Conservation (phyloP, 2,888 invertebrate genomes). For the Bhutanitis thaidina region DNA sequence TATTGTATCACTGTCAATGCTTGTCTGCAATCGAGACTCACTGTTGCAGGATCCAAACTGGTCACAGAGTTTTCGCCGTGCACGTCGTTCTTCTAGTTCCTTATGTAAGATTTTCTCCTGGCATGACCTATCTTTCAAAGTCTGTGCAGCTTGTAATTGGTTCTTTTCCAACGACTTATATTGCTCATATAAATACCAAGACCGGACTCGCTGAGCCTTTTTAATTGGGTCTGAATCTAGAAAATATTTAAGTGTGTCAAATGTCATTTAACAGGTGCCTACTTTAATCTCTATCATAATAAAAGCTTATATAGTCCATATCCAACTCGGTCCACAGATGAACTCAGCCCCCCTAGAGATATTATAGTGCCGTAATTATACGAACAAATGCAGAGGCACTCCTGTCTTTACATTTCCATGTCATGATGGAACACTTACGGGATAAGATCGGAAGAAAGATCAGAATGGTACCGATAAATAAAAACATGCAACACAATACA, state of each 20-base stretch:
- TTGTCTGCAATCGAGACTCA: slow-evolving; percentile 35
- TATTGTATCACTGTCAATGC: slow-evolving; percentile 29
- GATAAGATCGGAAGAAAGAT: too few relatives aligned
- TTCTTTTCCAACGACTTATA: slow-evolving; percentile 61
- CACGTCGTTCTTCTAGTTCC: slow-evolving; percentile 55
- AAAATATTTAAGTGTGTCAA: background rate
- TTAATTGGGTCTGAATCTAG: slow-evolving; percentile 50
- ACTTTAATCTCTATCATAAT: too few relatives aligned
- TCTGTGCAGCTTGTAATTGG: slow-evolving; percentile 55
- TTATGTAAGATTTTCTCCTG: slow-evolving; percentile 56
- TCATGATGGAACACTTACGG: too few relatives aligned
- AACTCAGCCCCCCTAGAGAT: too few relatives aligned
- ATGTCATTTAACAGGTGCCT: too few relatives aligned
- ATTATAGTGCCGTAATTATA: too few relatives aligned
- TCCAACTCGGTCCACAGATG: too few relatives aligned
- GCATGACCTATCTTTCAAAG: slow-evolving; percentile 50
- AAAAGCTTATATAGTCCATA: too few relatives aligned
- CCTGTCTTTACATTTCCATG: too few relatives aligned
- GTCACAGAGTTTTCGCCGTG: slow-evolving; percentile 50
- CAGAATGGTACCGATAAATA: too few relatives aligned
- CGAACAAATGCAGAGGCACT: too few relatives aligned
- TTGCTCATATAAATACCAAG: slow-evolving; percentile 72
- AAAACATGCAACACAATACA: too few relatives aligned
- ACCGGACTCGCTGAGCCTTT: slow-evolving; percentile 59
- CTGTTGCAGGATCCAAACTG: slow-evolving; percentile 41